Percentiles rank a stretch among this genome's conserved stretches.
Evolutionary conservation across 2,113 vertebrate genomes (phyloP).

Genomic region (Hylia prasina): DNA sequence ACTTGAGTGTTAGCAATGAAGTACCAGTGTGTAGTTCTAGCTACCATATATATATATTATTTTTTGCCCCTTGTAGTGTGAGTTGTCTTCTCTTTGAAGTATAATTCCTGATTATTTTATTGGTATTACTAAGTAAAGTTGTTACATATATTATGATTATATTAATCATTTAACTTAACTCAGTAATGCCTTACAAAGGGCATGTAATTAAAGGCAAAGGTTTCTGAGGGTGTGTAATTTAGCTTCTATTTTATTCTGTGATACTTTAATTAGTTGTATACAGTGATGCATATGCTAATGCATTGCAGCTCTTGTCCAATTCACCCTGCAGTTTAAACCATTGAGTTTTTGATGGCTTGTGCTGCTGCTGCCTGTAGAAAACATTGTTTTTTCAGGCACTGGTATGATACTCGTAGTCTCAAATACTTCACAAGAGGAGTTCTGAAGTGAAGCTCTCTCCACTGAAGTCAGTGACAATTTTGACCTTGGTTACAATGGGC

Average conservation of each 20-base stretch:
- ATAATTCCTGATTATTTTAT: neutral
- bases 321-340: slow-evolving; percentile 8
- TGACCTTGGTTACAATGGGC: neutral
- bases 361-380: neutral
- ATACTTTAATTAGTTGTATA: neutral
- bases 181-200: neutral
- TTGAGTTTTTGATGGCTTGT: neutral
- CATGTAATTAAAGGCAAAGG: neutral
- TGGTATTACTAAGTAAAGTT: neutral
- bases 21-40: neutral
- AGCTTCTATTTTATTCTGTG: neutral
- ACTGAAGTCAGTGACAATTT: neutral
- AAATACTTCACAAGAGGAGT: neutral
- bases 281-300: neutral
- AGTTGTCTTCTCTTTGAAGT: neutral
- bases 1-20: neutral
- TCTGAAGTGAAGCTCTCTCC: neutral
- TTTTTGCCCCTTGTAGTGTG: neutral
- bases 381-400: neutral
- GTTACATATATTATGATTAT: neutral
- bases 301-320: neutral
- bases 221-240: neutral
- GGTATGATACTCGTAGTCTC: neutral
- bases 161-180: neutral
- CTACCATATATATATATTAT: neutral